Conservation (phyloP, 1,140 invertebrate species). For the Atta cephalotes region DNA sequence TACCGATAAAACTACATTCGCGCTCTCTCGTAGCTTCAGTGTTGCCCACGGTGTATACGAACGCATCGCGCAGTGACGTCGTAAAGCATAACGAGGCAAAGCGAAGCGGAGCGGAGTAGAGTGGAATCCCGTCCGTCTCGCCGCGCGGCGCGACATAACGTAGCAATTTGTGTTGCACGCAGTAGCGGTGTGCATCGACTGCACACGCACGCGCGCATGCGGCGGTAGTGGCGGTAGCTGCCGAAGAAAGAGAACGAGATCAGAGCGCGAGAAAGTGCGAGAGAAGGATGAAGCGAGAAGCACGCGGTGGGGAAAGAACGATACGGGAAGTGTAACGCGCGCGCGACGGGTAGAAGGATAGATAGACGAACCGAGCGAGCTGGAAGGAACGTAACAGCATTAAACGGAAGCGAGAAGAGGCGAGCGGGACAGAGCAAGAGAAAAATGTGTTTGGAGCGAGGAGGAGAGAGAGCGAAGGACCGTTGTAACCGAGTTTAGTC, state of each 20-base stretch:
- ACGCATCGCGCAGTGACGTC: constrained; percentile 43
- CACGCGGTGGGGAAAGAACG: not conserved
- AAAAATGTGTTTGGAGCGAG: not conserved
- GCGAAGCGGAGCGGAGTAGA: not conserved
- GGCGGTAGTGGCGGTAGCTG: too few species aligned
- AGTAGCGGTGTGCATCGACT: not conserved
- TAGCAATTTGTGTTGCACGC: not conserved
- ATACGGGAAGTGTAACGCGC: constrained; percentile 23
- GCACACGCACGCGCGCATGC: not conserved
- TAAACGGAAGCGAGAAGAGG: not conserved
- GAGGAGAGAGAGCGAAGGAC: not conserved
- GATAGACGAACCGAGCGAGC: constrained; percentile 5
- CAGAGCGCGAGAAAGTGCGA: not conserved
- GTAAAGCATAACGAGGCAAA: not conserved
- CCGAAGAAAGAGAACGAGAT: not conserved
- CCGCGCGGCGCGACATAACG: not conserved
- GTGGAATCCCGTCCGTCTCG: not conserved
- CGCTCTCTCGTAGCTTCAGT: constrained; percentile 64
- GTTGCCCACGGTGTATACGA: constrained; percentile 9
- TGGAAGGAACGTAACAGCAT: not conserved
- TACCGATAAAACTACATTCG: constrained; percentile 72
- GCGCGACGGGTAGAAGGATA: not conserved
- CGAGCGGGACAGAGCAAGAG: not conserved
- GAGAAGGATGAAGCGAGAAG: not conserved
- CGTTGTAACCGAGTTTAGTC: not conserved